Percentiles rank a stretch among this genome's conserved stretches.
phyloP scores from a whole-genome alignment of 2,797 vertebrate genomes.

The Intellagama lesueurii region DNA sequence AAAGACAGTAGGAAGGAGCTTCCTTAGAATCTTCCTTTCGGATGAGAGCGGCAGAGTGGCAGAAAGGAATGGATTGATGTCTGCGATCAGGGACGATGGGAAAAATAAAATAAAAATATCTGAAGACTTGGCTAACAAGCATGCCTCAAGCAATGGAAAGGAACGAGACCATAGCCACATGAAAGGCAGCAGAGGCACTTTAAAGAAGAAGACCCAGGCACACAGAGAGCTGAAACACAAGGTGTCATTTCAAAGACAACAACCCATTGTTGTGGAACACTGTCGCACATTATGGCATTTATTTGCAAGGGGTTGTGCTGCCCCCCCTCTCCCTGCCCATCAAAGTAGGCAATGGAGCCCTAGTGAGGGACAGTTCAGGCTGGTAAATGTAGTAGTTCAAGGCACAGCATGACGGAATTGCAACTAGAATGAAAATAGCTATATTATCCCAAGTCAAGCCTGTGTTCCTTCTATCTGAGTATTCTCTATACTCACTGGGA shows the following conservation, averaged over 20 bases:
- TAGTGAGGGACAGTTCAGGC: neutral
- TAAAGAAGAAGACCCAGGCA: slow-evolving; percentile 53
- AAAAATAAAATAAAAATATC: slow-evolving; percentile 41
- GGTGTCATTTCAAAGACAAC: slow-evolving; percentile 62
- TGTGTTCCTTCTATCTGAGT: neutral
- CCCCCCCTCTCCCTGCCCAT: neutral
- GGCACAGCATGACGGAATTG: neutral
- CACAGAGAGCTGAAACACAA: slow-evolving; percentile 61
- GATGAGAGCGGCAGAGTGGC: slow-evolving; percentile 67
- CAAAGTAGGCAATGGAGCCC: neutral
- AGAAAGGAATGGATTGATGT: slow-evolving; percentile 72
- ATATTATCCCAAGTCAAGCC: neutral
- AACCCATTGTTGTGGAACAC: slow-evolving; percentile 60
- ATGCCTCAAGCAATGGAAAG: slow-evolving; percentile 67
- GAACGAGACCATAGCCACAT: slow-evolving; percentile 59
- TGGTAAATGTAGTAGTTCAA: neutral
- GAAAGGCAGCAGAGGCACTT: slow-evolving; percentile 65
- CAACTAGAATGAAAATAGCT: neutral
- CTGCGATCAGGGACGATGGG: slow-evolving; percentile 66
- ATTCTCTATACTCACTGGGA: neutral
- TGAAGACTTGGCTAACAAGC: slow-evolving; percentile 70
- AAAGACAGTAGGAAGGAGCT: slow-evolving; percentile 57
- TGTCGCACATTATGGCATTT: neutral
- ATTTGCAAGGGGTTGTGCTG: neutral
- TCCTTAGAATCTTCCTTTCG: slow-evolving; percentile 66